A percentile compares a stretch with the other conserved stretches of the same genome.
Conservation (phyloP, 2,797 vertebrate species). For the Champsocephalus esox region DNA sequence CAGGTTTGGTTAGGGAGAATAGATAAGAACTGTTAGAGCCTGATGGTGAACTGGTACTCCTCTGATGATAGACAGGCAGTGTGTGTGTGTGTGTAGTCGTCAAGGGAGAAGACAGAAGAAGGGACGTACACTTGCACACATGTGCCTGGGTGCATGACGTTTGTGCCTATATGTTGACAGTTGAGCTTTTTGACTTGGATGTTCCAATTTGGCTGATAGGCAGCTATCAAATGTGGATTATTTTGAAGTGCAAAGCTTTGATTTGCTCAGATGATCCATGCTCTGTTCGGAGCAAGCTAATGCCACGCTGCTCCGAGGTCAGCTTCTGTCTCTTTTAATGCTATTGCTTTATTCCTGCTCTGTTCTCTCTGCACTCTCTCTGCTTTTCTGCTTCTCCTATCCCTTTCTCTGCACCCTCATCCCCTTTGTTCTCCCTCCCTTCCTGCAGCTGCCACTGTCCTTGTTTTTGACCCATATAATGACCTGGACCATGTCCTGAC, state of each 20-base stretch:
- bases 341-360: slow-evolving; percentile 44
- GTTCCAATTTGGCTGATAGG: slow-evolving; percentile 41
- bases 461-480: slow-evolving; percentile 71
- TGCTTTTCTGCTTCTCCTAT: slow-evolving; percentile 3
- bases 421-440: neutral
- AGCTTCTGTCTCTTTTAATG: slow-evolving; percentile 56
- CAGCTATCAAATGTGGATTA: slow-evolving; percentile 64
- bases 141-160: neutral
- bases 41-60: slow-evolving; percentile 20
- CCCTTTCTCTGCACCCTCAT: slow-evolving; percentile 24
- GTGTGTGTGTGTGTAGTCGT: slow-evolving; percentile 3
- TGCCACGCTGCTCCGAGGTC: slow-evolving; percentile 50
- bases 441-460: slow-evolving; percentile 57
- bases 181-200: slow-evolving; percentile 13
- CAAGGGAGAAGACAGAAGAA: neutral
- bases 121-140: neutral
- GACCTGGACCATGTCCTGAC: slow-evolving; percentile 61
- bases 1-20: slow-evolving; percentile 49
- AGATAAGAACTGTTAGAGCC: slow-evolving; percentile 23
- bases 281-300: slow-evolving; percentile 63
- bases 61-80: slow-evolving; percentile 14
- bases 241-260: slow-evolving; percentile 54
- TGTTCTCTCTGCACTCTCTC: slow-evolving; percentile 33
- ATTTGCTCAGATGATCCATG: slow-evolving; percentile 64
- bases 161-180: slow-evolving; percentile 8